A percentile compares a stretch with the other conserved stretches of the same genome.
Conservation (phyloP, 2,113 vertebrate genomes). For the Neolamprologus toae region DNA sequence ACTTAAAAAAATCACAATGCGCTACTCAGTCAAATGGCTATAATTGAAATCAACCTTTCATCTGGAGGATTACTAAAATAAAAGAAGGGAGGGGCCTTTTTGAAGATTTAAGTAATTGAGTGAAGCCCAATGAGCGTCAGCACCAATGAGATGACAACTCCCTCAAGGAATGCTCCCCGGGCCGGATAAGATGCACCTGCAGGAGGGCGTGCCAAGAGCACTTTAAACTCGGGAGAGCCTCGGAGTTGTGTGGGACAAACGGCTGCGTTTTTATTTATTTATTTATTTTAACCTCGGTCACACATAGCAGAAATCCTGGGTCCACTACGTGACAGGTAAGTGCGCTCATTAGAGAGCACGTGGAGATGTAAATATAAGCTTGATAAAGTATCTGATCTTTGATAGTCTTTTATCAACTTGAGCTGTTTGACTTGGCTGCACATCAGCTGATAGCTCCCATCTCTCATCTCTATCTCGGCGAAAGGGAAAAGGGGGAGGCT, state of each 20-base stretch:
- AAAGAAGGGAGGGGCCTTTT: not conserved
- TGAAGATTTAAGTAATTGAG: not conserved
- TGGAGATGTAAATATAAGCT: not conserved
- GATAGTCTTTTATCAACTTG: not conserved
- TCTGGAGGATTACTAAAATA: not conserved
- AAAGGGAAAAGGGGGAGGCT: not conserved
- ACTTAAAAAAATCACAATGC: not conserved
- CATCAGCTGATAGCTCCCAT: not conserved
- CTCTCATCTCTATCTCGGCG: not conserved
- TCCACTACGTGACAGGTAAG: conserved; percentile 35
- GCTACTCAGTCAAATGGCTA: not conserved
- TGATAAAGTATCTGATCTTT: not conserved
- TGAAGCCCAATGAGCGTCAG: conserved; percentile 16
- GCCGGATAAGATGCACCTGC: conserved; percentile 42
- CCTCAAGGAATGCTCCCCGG: conserved; percentile 6
- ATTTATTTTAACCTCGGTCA: not conserved
- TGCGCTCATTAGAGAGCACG: not conserved
- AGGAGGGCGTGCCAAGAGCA: not conserved
- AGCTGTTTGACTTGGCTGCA: not conserved
- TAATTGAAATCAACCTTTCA: not conserved
- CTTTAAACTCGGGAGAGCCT: not conserved
- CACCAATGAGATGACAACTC: conserved; percentile 30
- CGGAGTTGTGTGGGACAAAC: not conserved
- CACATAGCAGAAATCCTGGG: not conserved
- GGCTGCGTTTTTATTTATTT: not conserved